These are phyloP conservation scores for Agriopis aurantiaria DNA, from an alignment of 2,888 invertebrate species.

Conservation along the genomic window DNA sequence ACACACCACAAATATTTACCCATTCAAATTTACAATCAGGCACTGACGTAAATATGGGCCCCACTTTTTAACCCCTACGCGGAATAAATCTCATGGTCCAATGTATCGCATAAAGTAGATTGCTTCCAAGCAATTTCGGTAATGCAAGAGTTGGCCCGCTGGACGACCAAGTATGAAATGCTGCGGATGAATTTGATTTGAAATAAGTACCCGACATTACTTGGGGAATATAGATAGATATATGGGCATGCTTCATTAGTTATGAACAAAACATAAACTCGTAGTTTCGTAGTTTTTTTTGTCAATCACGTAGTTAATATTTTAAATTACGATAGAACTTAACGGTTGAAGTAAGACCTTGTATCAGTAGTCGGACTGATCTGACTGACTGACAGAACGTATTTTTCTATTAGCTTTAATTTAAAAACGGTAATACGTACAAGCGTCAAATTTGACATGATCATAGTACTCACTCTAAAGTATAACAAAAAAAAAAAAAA, in stretches of 20 bases:
- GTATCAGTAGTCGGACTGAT: too few species aligned
- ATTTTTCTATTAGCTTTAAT: too few species aligned
- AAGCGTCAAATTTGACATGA: too few species aligned
- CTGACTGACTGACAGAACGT: too few species aligned
- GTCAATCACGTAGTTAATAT: not conserved
- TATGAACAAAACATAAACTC: not conserved
- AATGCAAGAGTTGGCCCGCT: slow-evolving; percentile 80
- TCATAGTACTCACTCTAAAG: too few species aligned
- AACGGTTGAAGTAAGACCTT: too few species aligned
- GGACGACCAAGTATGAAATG: slow-evolving; percentile 64
- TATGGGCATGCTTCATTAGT: not conserved
- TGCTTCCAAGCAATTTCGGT: slow-evolving; percentile 80
- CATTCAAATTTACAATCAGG: slow-evolving; percentile 36
- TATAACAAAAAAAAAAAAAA: too few species aligned
- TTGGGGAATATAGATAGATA: slow-evolving; percentile 2
- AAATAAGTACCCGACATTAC: slow-evolving; percentile 48
- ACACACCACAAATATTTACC: slow-evolving; percentile 10
- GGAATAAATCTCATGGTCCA: slow-evolving; percentile 67
- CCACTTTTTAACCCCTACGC: slow-evolving; percentile 59
- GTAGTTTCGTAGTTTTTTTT: not conserved
- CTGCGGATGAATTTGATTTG: slow-evolving; percentile 70
- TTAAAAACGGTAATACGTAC: too few species aligned
- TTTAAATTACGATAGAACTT: too few species aligned
- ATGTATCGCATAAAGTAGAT: slow-evolving; percentile 74
- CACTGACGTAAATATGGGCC: slow-evolving; percentile 57